Conservation (phyloP, 1,140 invertebrate genomes). For the Drosophila serrata region DNA sequence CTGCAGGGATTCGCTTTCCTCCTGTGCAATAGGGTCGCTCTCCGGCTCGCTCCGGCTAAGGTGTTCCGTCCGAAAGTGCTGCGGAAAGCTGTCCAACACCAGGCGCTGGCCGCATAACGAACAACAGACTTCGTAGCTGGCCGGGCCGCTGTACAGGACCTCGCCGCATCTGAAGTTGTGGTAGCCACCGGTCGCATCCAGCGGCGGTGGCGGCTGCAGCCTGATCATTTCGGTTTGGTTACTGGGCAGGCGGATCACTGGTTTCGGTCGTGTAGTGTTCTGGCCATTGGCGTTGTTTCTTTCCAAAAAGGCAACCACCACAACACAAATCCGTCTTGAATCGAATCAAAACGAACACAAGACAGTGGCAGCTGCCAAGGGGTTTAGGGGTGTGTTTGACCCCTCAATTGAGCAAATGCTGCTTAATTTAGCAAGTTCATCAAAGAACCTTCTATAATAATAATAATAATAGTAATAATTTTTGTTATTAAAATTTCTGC, state of each 20-base stretch:
- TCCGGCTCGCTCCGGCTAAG: constrained; percentile 21
- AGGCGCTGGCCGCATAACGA: constrained; percentile 61
- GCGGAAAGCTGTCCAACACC: constrained; percentile 50
- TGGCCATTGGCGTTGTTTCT: constrained; percentile 31
- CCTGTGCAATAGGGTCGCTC: constrained; percentile 63
- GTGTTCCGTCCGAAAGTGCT: constrained; percentile 64
- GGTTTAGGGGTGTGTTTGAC: neutral
- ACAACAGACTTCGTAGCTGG: constrained; percentile 65
- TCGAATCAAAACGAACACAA: constrained; percentile 1
- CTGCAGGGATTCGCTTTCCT: constrained; percentile 1
- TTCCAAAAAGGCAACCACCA: neutral
- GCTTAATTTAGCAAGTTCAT: neutral
- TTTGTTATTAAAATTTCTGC: neutral
- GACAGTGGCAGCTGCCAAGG: neutral
- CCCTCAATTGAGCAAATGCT: no score
- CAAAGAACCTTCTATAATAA: no score
- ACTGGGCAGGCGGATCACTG: neutral
- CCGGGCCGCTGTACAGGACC: constrained; percentile 51
- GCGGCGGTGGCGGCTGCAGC: constrained; percentile 27
- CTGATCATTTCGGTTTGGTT: constrained; percentile 48
- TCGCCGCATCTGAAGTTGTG: constrained; percentile 67
- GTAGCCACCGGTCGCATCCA: constrained; percentile 11
- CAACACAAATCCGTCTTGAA: neutral
- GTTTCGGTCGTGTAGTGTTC: neutral
- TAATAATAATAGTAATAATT: neutral